Conservation (phyloP, 2,888 invertebrate species). For the Epistrophe eligans region DNA sequence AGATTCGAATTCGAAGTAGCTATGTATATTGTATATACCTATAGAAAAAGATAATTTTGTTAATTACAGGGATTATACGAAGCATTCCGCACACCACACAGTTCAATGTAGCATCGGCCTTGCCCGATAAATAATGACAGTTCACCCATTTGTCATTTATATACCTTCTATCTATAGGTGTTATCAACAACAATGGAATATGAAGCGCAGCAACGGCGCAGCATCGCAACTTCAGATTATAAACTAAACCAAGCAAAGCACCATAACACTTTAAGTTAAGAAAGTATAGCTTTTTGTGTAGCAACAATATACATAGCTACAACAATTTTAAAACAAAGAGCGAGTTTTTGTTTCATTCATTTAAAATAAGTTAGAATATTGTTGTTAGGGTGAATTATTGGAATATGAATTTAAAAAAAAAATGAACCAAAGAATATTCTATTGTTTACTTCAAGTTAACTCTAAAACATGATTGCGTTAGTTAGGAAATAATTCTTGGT, state of each 20-base stretch:
- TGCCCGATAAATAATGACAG: constrained; percentile 60
- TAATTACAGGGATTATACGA: constrained; percentile 38
- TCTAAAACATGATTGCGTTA: too few relatives aligned
- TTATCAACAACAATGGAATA: background rate
- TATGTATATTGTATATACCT: too few relatives aligned
- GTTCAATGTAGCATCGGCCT: constrained; percentile 25
- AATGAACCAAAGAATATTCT: too few relatives aligned
- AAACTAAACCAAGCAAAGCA: constrained; percentile 34
- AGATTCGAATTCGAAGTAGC: background rate
- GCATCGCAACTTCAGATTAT: constrained; percentile 19
- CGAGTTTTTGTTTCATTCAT: constrained; percentile 42
- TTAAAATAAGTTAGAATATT: background rate
- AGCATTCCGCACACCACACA: constrained; percentile 6
- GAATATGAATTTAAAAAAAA: background rate
- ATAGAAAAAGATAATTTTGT: constrained; percentile 34
- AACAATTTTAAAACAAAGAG: constrained; percentile 53
- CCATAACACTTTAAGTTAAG: constrained; percentile 29
- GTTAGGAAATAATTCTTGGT: too few relatives aligned
- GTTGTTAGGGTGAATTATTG: background rate
- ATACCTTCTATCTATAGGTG: too few relatives aligned
- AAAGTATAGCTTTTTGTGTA: constrained; percentile 54
- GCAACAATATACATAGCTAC: background rate
- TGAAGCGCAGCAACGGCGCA: constrained; percentile 49
- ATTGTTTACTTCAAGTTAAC: too few relatives aligned
- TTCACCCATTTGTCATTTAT: constrained; percentile 52